Percentiles rank a stretch among this genome's conserved stretches.
These are phyloP conservation scores for Dunckerocampus dactyliophorus DNA, from an alignment of 2,113 vertebrate species.

Conservation along the genomic window DNA sequence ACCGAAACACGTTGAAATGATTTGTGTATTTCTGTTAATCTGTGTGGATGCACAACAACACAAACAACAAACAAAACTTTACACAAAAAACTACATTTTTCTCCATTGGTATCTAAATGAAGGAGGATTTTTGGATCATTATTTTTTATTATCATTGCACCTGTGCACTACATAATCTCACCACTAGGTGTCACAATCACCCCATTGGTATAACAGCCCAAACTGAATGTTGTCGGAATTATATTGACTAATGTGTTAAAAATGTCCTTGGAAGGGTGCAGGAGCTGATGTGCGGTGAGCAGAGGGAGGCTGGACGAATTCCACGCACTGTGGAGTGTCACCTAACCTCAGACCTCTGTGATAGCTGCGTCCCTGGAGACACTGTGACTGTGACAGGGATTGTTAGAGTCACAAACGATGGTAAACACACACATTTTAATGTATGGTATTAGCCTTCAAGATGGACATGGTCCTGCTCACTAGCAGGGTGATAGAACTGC, in stretches of 20 bases:
- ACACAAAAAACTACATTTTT: no score
- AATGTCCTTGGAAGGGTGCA: conserved; percentile 77
- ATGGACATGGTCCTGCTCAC: neutral
- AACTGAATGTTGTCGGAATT: no score
- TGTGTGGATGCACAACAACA: no score
- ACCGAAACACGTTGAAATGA: neutral
- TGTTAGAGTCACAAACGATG: conserved; percentile 88
- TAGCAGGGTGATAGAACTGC: no score
- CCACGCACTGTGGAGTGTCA: conserved; percentile 95
- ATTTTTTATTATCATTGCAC: no score
- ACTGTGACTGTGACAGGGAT: conserved; percentile 85
- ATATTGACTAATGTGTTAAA: no score
- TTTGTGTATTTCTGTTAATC: no score
- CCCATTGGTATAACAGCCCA: neutral
- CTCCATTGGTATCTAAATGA: no score
- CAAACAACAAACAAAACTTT: no score
- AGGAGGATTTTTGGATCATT: no score
- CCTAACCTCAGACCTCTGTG: conserved; percentile 88
- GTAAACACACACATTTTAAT: conserved; percentile 56
- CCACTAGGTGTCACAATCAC: conserved; percentile 1
- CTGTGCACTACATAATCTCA: neutral
- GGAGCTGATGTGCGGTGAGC: conserved; percentile 88
- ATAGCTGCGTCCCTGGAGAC: conserved; percentile 95
- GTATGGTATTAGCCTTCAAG: neutral
- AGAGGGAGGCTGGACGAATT: conserved; percentile 90